Evolutionary conservation across 2,888 invertebrate genomes (phyloP).

Genomic region (Tenodera sinensis): DNA sequence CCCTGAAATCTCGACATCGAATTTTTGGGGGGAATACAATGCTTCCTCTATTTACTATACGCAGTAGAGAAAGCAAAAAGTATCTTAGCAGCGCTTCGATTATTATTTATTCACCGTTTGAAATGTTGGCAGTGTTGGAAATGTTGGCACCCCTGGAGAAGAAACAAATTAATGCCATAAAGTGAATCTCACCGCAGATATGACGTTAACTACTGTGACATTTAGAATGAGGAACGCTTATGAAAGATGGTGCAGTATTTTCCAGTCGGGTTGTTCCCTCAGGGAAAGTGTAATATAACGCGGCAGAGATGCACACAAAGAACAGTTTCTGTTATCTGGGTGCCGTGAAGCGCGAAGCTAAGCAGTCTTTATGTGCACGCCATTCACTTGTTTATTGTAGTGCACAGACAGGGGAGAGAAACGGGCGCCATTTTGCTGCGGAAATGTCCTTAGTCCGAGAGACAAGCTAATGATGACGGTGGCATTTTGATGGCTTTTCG

Average conservation of each 20-base stretch:
- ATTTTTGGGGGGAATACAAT: no score
- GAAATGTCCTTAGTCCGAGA: not conserved
- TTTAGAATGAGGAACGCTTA: not conserved
- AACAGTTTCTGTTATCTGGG: not conserved
- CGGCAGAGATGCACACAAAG: not conserved
- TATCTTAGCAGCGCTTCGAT: no score
- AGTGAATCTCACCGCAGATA: not conserved
- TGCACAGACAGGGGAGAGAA: not conserved
- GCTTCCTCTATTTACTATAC: no score
- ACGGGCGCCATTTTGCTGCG: not conserved
- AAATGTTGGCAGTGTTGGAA: no score
- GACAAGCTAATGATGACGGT: not conserved
- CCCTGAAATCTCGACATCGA: no score
- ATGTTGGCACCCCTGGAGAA: not conserved
- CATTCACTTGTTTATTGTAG: not conserved
- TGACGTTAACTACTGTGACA: not conserved
- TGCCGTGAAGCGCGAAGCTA: not conserved
- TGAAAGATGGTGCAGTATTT: not conserved
- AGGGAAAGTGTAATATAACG: not conserved
- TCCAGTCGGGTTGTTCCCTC: not conserved
- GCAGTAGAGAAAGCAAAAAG: no score
- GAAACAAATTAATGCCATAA: not conserved
- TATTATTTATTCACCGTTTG: no score
- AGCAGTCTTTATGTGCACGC: not conserved
- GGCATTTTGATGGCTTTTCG: not conserved